Evolutionary conservation across 2,113 vertebrate genomes (phyloP).

Genomic region (Jaculus jaculus): DNA sequence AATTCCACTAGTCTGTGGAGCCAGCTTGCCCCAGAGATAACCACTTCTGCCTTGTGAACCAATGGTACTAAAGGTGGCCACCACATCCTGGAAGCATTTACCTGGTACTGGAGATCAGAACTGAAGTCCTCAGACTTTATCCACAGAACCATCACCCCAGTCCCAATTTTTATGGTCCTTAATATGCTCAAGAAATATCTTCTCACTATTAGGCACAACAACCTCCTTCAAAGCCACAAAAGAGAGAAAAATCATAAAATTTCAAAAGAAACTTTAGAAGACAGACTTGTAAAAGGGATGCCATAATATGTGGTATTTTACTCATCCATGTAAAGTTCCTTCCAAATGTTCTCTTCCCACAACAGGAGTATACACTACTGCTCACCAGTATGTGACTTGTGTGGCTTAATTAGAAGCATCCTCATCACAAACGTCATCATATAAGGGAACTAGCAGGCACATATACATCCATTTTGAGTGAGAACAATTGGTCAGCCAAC

Average conservation of each 20-base stretch:
- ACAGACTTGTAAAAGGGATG: not conserved
- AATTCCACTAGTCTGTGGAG: no score
- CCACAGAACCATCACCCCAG: no score
- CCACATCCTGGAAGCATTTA: no score
- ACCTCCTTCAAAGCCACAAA: not conserved
- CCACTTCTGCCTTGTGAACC: no score
- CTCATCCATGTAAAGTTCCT: not conserved
- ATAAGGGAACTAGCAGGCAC: not conserved
- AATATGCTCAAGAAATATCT: not conserved
- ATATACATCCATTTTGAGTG: not conserved
- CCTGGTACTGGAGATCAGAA: no score
- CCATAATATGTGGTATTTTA: not conserved
- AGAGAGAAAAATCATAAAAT: not conserved
- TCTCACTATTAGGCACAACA: not conserved
- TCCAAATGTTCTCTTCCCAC: not conserved
- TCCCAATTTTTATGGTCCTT: conserved; percentile 1
- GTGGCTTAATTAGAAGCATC: not conserved
- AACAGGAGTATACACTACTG: not conserved
- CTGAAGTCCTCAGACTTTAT: no score
- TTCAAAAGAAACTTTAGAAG: not conserved
- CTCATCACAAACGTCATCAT: no score
- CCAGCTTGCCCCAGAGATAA: no score
- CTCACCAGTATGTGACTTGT: not conserved
- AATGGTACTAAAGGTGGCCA: no score
- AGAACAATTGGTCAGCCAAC: not conserved